Conservation (phyloP, 2,113 vertebrate species). For the Rallus limicola region DNA sequence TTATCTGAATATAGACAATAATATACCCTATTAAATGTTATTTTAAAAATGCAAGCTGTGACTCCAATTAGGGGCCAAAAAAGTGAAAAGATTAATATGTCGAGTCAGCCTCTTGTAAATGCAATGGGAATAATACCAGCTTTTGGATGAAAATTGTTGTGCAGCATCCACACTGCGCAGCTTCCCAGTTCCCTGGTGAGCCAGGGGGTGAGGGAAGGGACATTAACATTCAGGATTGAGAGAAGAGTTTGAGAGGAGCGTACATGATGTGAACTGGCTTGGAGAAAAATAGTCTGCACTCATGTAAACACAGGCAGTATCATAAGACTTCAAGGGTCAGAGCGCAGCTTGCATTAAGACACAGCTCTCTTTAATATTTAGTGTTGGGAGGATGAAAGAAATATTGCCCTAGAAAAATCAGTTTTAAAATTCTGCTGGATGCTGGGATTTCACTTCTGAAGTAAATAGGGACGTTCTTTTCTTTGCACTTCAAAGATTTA, state of each 20-base stretch:
- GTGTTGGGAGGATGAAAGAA: constrained; percentile 22
- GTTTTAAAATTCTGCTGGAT: constrained; percentile 13
- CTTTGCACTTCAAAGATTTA: constrained; percentile 34
- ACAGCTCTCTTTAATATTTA: constrained; percentile 31
- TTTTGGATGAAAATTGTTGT: constrained; percentile 3
- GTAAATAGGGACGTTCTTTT: constrained; percentile 19
- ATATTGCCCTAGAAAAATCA: constrained; percentile 39
- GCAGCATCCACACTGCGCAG: neutral
- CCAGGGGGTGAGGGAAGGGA: neutral
- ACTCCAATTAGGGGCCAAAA: neutral
- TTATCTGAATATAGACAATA: constrained; percentile 49
- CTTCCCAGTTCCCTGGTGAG: neutral
- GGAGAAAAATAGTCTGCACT: neutral
- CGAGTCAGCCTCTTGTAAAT: neutral
- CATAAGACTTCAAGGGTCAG: constrained; percentile 7
- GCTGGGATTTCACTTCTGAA: neutral
- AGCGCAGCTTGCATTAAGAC: constrained; percentile 35
- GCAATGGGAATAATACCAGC: constrained; percentile 1
- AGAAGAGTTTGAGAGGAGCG: neutral
- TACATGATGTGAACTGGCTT: neutral
- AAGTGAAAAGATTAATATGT: constrained; percentile 1
- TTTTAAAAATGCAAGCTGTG: neutral
- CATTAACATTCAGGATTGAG: neutral
- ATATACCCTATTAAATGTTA: constrained; percentile 18
- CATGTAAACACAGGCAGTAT: neutral